Percentiles rank a stretch among this genome's conserved stretches.
Conservation (phyloP, 2,888 invertebrate species). For the Falcaria lacertinaria region DNA sequence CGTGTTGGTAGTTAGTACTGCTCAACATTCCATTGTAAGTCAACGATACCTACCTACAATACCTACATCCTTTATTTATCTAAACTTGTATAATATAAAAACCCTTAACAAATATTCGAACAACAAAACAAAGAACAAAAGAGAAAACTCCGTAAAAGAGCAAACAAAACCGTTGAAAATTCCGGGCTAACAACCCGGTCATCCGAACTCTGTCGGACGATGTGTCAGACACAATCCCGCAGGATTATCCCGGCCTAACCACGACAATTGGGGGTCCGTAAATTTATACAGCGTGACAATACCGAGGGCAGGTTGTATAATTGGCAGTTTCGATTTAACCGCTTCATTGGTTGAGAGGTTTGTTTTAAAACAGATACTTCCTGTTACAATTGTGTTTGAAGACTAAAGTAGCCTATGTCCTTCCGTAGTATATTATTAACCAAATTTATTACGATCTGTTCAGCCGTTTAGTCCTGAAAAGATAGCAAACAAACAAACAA, state of each 20-base stretch:
- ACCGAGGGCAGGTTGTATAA: constrained; percentile 21
- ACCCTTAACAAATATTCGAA: no score
- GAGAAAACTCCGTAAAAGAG: not conserved
- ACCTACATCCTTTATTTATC: no score
- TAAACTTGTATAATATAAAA: no score
- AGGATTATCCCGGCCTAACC: constrained; percentile 6
- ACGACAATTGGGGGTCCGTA: constrained; percentile 13
- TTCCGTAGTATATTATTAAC: no score
- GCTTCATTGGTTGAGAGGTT: constrained; percentile 28
- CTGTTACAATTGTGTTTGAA: no score
- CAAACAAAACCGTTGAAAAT: not conserved
- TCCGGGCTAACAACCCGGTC: not conserved
- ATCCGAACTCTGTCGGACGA: not conserved
- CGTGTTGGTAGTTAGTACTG: no score
- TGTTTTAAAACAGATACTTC: constrained; percentile 6
- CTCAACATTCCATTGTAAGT: no score
- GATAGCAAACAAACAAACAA: no score
- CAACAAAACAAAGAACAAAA: not conserved
- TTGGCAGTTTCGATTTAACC: constrained; percentile 31
- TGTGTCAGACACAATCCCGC: constrained; percentile 5
- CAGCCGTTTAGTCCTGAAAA: no score
- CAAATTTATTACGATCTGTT: no score
- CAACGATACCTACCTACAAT: no score
- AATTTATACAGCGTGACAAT: constrained; percentile 24
- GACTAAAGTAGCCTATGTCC: no score